Evolutionary conservation across 92 coral and sea anemone species (phyloP), one percentile per base, ranked within the genome.

Genomic region (Porites evermanni): DNA sequence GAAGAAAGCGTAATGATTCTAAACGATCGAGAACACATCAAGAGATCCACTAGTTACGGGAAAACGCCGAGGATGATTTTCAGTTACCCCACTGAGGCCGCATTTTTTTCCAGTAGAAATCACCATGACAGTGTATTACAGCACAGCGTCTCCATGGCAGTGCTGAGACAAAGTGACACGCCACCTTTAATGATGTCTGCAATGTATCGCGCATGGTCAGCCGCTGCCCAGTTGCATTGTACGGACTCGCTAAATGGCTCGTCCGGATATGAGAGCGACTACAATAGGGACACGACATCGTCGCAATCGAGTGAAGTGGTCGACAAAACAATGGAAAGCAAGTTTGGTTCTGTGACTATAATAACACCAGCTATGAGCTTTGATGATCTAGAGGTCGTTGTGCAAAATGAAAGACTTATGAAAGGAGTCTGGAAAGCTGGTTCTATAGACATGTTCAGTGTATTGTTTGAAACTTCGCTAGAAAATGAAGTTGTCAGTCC

Each of bases 131-230:
- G 23, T 24, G 29, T 63, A 17, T 50, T 83, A 59, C 80, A 72
- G 63, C 74, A 51, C 53, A 83, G 78, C 14, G 87, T 72, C 61
- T 83, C 84, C 51, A 80, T 80, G 84, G 84, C 47, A 29, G 38
- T 64, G 82, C 8, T 78, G 23, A 61, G 58, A 53, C 17, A 44
- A 5, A 78, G n/a, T 44, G 82, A 59, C 21, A 64, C 71, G 82
- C 52, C 82, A 63, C 24, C 52, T 68, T 66, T 80, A 68, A 80
- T 66, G 75, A 80, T 50, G 75, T 80, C 84, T 7, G 63, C 84
- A 68, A 66, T 68, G 75, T 80, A 64, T 52, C 84, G 84, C 65
- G 74, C 84, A 5, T 80, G 74, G 84, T 80, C 84, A 9, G 84
- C 84, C 26, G 84, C 84, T 18, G 74, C 84, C 65, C 74, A 80